phyloP scores from a whole-genome alignment of 2,113 vertebrate genomes.

The Megaptera novaeangliae region DNA sequence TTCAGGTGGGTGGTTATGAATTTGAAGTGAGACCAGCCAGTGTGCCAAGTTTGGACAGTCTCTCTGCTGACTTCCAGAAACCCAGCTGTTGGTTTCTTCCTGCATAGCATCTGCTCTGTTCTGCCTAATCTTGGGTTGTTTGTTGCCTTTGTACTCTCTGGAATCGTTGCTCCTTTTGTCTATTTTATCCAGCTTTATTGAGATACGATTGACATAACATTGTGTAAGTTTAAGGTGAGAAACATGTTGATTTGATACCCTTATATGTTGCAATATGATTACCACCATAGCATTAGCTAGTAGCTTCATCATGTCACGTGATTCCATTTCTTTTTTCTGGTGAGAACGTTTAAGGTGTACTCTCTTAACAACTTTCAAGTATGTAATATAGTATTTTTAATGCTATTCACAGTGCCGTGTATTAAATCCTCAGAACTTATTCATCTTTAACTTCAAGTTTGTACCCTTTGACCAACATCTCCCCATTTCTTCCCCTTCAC shows the following conservation, averaged over 20 bases:
- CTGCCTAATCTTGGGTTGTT: background rate
- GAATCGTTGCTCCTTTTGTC: background rate
- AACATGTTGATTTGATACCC: background rate
- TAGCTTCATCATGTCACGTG: background rate
- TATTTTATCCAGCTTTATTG: background rate
- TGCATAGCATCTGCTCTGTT: background rate
- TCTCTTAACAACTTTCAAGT: background rate
- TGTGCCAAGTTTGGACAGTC: background rate
- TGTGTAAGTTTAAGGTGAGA: background rate
- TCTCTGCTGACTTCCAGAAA: background rate
- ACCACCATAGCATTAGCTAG: background rate
- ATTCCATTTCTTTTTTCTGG: background rate
- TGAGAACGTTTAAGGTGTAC: background rate
- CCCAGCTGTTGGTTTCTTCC: background rate
- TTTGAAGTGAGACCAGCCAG: background rate
- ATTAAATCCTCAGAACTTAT: background rate
- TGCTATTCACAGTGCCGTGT: background rate
- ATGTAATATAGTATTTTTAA: background rate
- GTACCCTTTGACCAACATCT: background rate
- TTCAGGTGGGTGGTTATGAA: background rate
- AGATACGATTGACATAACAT: background rate
- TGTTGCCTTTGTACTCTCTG: background rate
- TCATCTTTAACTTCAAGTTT: background rate
- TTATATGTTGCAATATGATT: background rate
- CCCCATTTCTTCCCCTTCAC: background rate